Evolutionary conservation across 1,140 invertebrate species (phyloP), one percentile per base, ranked within the genome.

Genomic region (Drosophila pectinifera): DNA sequence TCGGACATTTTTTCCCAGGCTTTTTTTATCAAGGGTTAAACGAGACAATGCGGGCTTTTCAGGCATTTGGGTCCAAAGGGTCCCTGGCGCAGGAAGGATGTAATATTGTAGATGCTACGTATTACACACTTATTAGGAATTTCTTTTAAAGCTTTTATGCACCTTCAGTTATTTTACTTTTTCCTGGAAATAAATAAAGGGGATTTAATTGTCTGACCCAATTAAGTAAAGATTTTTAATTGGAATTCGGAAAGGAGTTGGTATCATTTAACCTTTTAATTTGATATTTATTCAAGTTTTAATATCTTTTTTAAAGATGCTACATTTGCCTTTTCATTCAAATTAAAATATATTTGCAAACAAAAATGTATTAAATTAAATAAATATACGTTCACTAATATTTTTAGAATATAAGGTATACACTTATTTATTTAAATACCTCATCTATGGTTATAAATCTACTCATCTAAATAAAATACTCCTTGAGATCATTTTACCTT

Each of bases 41-140:
- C n/a, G 54, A 59, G 54, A 59, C 62, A 59, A 48, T 64, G 58
- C 63, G 63, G 58, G 63, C 59, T 64, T 38, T 67, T 67, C 64
- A 31, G 64, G 59, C 59, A 49, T 67, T 64, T 65, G 22, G 20
- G 64, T 49, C 65, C 45, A 65, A 68, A 68, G 42, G 42, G 20
- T 70, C 18, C 20, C 39, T 16, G 43, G 43, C n/a, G 6, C 13
- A 8, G 64, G 45, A 68, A 68, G 64, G 64, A 53, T 43, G 28
- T 51, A 34, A 53, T 42, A 34, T 65, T 65, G 45, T 65, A 41
- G 13, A 5, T 38, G 18, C 31, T 38, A 55, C 8, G 16, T 39
- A 22, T 20, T 36, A 38, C 14, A 28, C 20, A 61, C 46, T 18
- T 51, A 38, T 51, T 36, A 39, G 10, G 34, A 11, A 26, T 61